These are phyloP conservation scores for Microctonus brassicae DNA, from an alignment of 2,888 invertebrate species.

Conservation along the genomic window DNA sequence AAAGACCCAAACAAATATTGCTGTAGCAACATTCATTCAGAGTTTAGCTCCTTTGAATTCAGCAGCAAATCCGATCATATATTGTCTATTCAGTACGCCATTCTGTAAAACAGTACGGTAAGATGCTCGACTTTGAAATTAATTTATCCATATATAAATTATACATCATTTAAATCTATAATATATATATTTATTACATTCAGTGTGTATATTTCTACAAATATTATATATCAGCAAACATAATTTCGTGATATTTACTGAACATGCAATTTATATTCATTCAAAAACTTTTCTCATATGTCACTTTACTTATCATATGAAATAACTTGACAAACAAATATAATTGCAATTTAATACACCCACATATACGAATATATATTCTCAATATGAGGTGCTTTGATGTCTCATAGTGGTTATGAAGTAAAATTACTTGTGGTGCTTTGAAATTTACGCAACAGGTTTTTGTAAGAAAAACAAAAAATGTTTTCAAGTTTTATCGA, in stretches of 20 bases:
- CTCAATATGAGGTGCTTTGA: neutral
- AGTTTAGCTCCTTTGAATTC: slow-evolving; percentile 93
- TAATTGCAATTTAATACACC: too few relatives aligned
- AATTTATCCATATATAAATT: neutral
- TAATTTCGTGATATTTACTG: neutral
- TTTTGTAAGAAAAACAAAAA: neutral
- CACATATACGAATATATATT: neutral
- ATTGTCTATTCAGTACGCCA: slow-evolving; percentile 92
- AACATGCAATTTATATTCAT: neutral
- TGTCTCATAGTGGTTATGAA: neutral
- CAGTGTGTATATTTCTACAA: neutral
- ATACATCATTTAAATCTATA: too few relatives aligned
- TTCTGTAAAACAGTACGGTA: slow-evolving; percentile 89
- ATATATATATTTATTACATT: neutral
- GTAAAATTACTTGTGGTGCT: neutral
- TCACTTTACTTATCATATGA: neutral
- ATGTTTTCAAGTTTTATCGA: too few relatives aligned
- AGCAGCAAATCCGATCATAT: slow-evolving; percentile 94
- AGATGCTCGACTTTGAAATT: slow-evolving; percentile 48
- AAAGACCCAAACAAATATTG: slow-evolving; percentile 82
- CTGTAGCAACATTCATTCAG: slow-evolving; percentile 91
- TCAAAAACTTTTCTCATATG: neutral
- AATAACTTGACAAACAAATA: neutral
- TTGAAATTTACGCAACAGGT: neutral
- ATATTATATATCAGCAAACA: neutral